phyloP scores from a whole-genome alignment of 2,797 vertebrate species.

The Erithacus rubecula region DNA sequence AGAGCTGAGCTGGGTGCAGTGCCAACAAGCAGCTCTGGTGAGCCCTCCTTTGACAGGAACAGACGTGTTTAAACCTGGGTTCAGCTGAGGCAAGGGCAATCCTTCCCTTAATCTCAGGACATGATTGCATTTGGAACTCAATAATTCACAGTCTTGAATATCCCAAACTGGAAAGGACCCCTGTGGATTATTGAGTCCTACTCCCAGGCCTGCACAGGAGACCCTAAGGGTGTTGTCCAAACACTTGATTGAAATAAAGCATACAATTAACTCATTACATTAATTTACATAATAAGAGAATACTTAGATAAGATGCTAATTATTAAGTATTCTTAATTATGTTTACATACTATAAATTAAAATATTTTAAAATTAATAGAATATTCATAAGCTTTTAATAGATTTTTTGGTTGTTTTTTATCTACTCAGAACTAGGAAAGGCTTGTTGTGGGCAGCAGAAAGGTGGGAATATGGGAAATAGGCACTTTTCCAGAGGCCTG shows the following conservation, averaged over 20 bases:
- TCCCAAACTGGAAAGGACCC: background rate
- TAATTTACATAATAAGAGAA: background rate
- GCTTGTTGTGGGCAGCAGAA: background rate
- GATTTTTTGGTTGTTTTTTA: background rate
- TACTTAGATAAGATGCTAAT: background rate
- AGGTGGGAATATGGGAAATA: background rate
- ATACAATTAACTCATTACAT: background rate
- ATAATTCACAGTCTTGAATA: background rate
- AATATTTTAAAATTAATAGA: background rate
- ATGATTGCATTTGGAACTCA: background rate
- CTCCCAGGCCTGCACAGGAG: background rate
- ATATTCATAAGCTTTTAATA: background rate
- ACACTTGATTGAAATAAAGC: background rate
- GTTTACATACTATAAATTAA: background rate
- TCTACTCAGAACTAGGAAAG: background rate
- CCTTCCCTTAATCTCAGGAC: background rate
- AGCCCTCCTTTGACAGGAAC: background rate
- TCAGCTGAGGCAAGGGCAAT: background rate
- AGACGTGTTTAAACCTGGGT: background rate
- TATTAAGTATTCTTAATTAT: background rate
- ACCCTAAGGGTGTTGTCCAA: background rate
- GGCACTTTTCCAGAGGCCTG: background rate
- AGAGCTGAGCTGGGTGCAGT: background rate
- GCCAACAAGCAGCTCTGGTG: background rate
- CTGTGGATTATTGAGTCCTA: accelerated